Percentiles rank a stretch among this genome's conserved stretches.
Conservation (phyloP, 2,113 vertebrate genomes). For the Takifugu bimaculatus region DNA sequence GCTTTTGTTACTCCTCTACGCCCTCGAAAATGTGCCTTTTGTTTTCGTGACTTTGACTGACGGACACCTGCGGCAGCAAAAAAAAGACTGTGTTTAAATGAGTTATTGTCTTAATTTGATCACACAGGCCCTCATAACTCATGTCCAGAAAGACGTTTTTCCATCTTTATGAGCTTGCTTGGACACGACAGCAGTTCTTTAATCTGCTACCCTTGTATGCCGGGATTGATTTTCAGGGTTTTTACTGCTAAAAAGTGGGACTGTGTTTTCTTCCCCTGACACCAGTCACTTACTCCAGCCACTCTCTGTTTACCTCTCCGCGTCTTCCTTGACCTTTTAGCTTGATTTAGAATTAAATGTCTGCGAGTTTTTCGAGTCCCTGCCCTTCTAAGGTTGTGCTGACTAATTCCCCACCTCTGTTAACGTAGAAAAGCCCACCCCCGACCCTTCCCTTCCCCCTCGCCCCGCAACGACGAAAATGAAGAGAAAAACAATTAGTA, state of each 20-base stretch:
- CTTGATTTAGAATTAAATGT: slow-evolving; percentile 60
- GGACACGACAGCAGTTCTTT: not conserved
- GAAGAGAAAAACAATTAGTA: slow-evolving; percentile 68
- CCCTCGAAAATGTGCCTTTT: not conserved
- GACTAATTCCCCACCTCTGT: slow-evolving; percentile 26
- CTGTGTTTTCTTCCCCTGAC: slow-evolving; percentile 10
- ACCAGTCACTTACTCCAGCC: slow-evolving; percentile 34
- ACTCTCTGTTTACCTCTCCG: slow-evolving; percentile 30
- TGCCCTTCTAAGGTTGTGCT: slow-evolving; percentile 57
- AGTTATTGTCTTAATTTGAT: too few relatives aligned
- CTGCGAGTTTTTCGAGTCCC: slow-evolving; percentile 37
- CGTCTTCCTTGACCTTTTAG: slow-evolving; percentile 58
- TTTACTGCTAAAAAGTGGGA: not conserved
- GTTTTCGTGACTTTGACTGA: not conserved
- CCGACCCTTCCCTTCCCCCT: too few relatives aligned
- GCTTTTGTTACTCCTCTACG: not conserved
- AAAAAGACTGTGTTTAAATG: too few relatives aligned
- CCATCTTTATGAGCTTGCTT: too few relatives aligned
- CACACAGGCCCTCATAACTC: too few relatives aligned
- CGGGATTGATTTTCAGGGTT: slow-evolving; percentile 24
- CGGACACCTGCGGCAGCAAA: not conserved
- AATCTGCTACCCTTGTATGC: not conserved
- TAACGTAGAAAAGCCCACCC: not conserved
- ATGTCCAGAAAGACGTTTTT: too few relatives aligned
- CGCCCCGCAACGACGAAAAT: slow-evolving; percentile 42